Evolutionary conservation across 1,140 invertebrate species (phyloP).

Genomic region (Trichonephila clavipes): DNA sequence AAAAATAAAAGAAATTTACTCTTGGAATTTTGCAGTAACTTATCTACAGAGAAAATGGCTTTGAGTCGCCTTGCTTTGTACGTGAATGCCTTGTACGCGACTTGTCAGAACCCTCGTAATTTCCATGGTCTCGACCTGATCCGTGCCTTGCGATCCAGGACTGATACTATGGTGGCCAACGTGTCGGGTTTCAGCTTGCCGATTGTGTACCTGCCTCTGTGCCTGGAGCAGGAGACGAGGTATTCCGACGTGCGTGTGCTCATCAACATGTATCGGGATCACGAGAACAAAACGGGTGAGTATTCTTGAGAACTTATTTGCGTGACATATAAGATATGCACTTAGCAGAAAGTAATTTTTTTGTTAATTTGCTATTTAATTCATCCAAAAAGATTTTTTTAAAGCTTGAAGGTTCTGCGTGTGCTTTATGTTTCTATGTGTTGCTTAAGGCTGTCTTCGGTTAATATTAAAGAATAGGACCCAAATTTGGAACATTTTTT

Average conservation of each 20-base stretch:
- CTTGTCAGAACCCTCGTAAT: not conserved
- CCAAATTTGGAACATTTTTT: too few species aligned
- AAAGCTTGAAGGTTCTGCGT: too few species aligned
- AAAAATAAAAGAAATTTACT: too few species aligned
- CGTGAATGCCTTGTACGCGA: constrained; percentile 18
- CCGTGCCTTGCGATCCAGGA: not conserved
- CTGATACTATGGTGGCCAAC: not conserved
- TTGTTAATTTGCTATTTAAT: too few species aligned
- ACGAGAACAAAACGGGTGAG: not conserved
- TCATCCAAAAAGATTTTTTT: too few species aligned
- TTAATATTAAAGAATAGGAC: too few species aligned
- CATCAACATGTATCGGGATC: not conserved
- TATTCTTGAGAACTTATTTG: not conserved
- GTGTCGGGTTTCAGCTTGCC: not conserved
- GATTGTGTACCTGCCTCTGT: not conserved
- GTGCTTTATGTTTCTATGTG: too few species aligned
- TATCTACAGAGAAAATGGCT: not conserved
- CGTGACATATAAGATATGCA: too few species aligned
- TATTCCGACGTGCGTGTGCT: not conserved
- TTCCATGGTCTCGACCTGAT: constrained; percentile 26
- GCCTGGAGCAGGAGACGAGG: not conserved
- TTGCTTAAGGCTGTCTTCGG: too few species aligned
- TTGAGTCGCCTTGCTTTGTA: not conserved
- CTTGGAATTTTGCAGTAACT: not conserved
- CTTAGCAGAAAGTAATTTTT: too few species aligned